Base-by-base conservation (phyloP, 1,140 invertebrate genomes). In the Drosophila dunni region DNA sequence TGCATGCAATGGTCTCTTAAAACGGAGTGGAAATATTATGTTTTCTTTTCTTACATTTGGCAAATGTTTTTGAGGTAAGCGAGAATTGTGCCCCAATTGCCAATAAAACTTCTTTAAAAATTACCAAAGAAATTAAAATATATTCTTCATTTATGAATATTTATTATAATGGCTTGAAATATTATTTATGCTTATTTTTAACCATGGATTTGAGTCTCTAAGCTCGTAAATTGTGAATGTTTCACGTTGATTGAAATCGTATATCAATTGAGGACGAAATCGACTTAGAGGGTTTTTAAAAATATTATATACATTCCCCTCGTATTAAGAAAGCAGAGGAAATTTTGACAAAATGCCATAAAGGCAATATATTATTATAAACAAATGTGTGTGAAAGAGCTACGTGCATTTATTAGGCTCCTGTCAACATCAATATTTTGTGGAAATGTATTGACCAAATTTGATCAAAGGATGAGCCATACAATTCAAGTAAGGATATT, bases 361-460 rank as follows among this genome's bases (percentile, higher is more conserved):
- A 70, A 45, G 58, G 20, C 54, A 57, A 45, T 68, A 40, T 68
- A 38, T 36, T 38, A 64, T 61, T 45, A 58, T 44, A 48, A 36
- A 58, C 40, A 60, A 69, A 60, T 60, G 42, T 73, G 10, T 71
- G 10, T 71, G 24, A 8, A 3, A 24, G 33, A 29, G 34, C 33
- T 34, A 48, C 33, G 11, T 58, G 33, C 36, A 78, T 70, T 42
- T 56, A 61, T 66, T 60, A 45, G 46, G 44, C 62, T 74, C 36
- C 50, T 79, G 74, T 74, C 78, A 78, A 63, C 61, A 54, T 67
- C 40, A 82, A 82, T 78, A 72, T 75, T 29, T 36, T 44, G 62
- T 40, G 51, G 44, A 50, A 75, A 67, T 81, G 64, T 71, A 60
- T 83, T 82, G 75, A 82, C 58, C 71, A 71, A 82, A 82, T 75